These are phyloP conservation scores for Hirtodrosophila duncani DNA, from an alignment of 2,888 invertebrate genomes.

Conservation along the genomic window DNA sequence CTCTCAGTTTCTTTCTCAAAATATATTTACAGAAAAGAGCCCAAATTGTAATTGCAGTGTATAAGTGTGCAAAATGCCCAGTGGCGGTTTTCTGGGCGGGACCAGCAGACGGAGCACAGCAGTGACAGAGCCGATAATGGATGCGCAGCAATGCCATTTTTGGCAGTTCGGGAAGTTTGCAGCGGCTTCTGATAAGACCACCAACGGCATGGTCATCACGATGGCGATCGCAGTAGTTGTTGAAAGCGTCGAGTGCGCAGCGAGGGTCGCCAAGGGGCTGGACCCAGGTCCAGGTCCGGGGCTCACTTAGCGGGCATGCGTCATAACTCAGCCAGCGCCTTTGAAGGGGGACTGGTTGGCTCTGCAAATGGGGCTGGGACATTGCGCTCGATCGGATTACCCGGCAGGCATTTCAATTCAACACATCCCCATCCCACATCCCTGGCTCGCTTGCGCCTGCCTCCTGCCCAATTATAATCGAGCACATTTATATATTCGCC, in stretches of 20 bases:
- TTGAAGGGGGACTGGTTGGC: neutral
- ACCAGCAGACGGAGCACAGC: constrained; percentile 36
- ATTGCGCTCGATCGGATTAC: constrained; percentile 62
- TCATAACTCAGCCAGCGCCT: constrained; percentile 46
- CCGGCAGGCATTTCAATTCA: constrained; percentile 72
- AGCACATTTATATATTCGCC: neutral
- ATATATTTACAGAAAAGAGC: no score
- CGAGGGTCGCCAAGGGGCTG: constrained; percentile 22
- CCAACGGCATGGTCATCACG: constrained; percentile 43
- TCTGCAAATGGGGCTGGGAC: constrained; percentile 6
- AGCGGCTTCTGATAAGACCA: constrained; percentile 78
- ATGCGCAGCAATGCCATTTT: constrained; percentile 69
- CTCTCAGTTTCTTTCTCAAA: no score
- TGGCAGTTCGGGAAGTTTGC: constrained; percentile 69
- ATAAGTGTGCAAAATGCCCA: constrained; percentile 55
- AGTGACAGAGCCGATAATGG: constrained; percentile 55
- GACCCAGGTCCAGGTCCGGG: constrained; percentile 4
- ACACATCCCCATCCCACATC: no score
- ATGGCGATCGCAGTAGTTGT: constrained; percentile 54
- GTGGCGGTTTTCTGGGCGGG: constrained; percentile 46
- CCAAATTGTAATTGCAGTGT: neutral
- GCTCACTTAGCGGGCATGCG: constrained; percentile 61
- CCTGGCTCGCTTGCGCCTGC: constrained; percentile 21
- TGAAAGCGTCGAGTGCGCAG: constrained; percentile 68
- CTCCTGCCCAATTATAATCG: constrained; percentile 53